phyloP scores from a whole-genome alignment of 37 sponge, comb jelly and placozoan species.

The Haliclona indistincta region DNA sequence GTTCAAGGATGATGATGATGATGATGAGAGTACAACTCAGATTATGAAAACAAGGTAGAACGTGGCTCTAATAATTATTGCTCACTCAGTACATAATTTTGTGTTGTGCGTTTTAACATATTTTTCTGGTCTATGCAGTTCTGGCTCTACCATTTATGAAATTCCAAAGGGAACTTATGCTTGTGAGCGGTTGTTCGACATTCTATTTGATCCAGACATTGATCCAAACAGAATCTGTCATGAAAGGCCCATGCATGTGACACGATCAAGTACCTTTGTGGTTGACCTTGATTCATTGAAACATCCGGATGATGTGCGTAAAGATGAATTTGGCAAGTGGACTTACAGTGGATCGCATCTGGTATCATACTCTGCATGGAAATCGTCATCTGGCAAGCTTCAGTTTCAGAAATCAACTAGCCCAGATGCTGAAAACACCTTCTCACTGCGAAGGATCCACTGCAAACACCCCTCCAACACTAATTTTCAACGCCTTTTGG shows the following conservation, averaged over 20 bases:
- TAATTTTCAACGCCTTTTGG: neutral
- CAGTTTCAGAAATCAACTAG: neutral
- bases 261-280: neutral
- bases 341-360: slow-evolving; percentile 2
- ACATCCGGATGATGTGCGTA: slow-evolving; percentile 33
- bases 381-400: neutral
- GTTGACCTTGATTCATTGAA: neutral
- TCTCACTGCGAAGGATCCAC: neutral
- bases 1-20: no score
- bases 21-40: no score
- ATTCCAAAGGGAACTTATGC: slow-evolving; percentile 7
- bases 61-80: no score
- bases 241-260: neutral
- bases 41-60: no score
- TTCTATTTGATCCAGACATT: neutral
- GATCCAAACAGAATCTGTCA: neutral
- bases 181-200: slow-evolving; percentile 22
- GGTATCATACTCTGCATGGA: neutral
- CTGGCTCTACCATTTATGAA: neutral
- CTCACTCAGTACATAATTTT: no score
- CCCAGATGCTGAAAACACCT: neutral
- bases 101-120: no score
- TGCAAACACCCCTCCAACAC: slow-evolving; percentile 17
- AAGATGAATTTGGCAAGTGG: slow-evolving; percentile 35
- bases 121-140: no score